Base-by-base conservation (phyloP, 92 coral and sea anemone species). In the Epizoanthus rinbou region DNA sequence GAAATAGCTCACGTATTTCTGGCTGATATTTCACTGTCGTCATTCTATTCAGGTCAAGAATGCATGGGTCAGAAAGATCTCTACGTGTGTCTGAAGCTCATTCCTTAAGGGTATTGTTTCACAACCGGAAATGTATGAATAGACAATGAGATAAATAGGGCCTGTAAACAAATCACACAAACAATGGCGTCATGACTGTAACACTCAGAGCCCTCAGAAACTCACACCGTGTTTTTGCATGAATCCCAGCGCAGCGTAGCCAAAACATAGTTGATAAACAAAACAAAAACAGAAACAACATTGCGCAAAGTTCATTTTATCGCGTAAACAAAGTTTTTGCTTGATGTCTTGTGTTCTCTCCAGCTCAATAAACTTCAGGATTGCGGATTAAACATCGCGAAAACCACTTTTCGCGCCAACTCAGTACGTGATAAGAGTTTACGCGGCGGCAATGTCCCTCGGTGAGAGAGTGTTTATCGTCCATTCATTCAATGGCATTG, bases 81-180 rank as follows among this genome's bases (percentile, higher is more conserved):
- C 21, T 15, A 28, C 64, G 64, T 69, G 82, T 78, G 82, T 69
- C 59, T 54, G 64, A 78, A 1, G 37, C 25, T 33, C 57, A 62
- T 22, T 78, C 82, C 82, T 78, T 7, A 4, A 62, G 82, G 82
- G 82, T 69, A 78, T 59, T 78, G 82, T 60, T 78, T 78, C 69
- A 58, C 35, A 60, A 78, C 71, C 82, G 82, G 82, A 78, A 78
- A 78, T 57, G 22, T 4, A 16, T 62, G 82, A 60, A 62, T 78
- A 53, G 69, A 14, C 28, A 14, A 23, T 65, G 25, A 47, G 14
- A 18, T 41, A 62, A 78, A 60, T 71, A 78, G 57, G 7, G 3
- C 64, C 35, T 19, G 57, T 45, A 71, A 71, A 71, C 75, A 71
- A 37, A 43, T 71, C 70, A 11, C 18, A n/a, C 16, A 45, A 60